Evolutionary conservation across 2,888 invertebrate genomes (phyloP).

Genomic region (Acrobasis consociella): DNA sequence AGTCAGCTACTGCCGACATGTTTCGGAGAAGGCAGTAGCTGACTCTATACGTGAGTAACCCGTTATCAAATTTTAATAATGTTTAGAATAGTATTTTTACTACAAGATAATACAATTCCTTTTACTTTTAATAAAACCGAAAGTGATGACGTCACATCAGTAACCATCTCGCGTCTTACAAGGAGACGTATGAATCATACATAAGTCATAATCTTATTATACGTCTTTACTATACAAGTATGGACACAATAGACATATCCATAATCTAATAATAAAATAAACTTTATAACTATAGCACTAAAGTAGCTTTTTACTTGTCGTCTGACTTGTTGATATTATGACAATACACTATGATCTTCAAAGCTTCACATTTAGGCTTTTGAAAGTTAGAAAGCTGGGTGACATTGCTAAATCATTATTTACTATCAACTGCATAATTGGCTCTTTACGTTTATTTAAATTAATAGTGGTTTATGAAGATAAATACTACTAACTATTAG

Average conservation of each 20-base stretch:
- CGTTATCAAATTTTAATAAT: too few species aligned
- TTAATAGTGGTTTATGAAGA: neutral
- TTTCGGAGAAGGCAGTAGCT: too few species aligned
- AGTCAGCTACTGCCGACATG: too few species aligned
- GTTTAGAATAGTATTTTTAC: too few species aligned
- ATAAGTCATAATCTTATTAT: slow-evolving; percentile 34
- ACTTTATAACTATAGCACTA: slow-evolving; percentile 27
- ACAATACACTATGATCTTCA: slow-evolving; percentile 32
- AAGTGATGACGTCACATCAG: slow-evolving; percentile 45
- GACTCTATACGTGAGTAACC: too few species aligned
- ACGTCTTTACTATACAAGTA: slow-evolving; percentile 26
- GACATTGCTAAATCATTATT: slow-evolving; percentile 25
- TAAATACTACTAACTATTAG: neutral
- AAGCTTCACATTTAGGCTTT: slow-evolving; percentile 28
- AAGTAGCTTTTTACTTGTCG: slow-evolving; percentile 30
- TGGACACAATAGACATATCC: slow-evolving; percentile 35
- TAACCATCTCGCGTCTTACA: slow-evolving; percentile 36
- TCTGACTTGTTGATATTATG: slow-evolving; percentile 29
- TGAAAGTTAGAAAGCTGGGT: slow-evolving; percentile 44
- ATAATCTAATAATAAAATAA: neutral
- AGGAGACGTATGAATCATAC: slow-evolving; percentile 36
- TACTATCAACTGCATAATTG: slow-evolving; percentile 24
- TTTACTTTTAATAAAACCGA: slow-evolving; percentile 37
- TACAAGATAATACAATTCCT: neutral
- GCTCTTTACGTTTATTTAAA: neutral